A percentile compares a stretch with the other conserved stretches of the same genome.
phyloP scores from a whole-genome alignment of 2,888 invertebrate species.

The Drosophila imparisetae region DNA sequence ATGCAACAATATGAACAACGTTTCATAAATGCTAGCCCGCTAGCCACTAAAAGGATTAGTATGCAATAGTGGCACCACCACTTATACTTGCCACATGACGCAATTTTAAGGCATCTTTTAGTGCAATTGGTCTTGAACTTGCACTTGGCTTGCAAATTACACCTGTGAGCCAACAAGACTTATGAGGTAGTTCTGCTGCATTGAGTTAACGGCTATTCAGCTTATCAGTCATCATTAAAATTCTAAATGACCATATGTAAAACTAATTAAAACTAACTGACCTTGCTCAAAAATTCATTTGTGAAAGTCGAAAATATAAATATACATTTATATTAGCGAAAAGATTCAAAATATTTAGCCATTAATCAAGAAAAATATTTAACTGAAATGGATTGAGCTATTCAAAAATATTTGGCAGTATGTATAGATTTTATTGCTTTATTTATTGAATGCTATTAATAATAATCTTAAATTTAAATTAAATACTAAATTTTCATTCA shows the following conservation, averaged over 20 bases:
- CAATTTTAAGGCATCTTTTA: constrained; percentile 13
- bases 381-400: not conserved
- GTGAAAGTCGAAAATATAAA: constrained; percentile 7
- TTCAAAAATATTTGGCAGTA: not conserved
- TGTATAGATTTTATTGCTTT: not conserved
- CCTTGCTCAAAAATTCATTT: constrained; percentile 13
- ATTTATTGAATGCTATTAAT: not conserved
- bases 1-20: constrained; percentile 45
- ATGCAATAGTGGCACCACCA: constrained; percentile 23
- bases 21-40: constrained; percentile 19
- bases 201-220: constrained; percentile 8
- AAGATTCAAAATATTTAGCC: not conserved
- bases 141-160: constrained; percentile 60
- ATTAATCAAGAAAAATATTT: not conserved
- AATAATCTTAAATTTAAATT: not conserved
- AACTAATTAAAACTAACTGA: not conserved
- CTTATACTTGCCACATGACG: constrained; percentile 26
- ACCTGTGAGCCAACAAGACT: constrained; percentile 4
- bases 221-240: constrained; percentile 13
- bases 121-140: constrained; percentile 67
- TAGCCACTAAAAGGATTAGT: constrained; percentile 59
- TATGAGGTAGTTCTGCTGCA: constrained; percentile 8
- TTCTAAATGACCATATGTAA: constrained; percentile 6
- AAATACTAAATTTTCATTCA: no score
- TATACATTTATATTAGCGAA: not conserved